phyloP scores from a whole-genome alignment of 2,797 vertebrate species.

The Betta splendens region DNA sequence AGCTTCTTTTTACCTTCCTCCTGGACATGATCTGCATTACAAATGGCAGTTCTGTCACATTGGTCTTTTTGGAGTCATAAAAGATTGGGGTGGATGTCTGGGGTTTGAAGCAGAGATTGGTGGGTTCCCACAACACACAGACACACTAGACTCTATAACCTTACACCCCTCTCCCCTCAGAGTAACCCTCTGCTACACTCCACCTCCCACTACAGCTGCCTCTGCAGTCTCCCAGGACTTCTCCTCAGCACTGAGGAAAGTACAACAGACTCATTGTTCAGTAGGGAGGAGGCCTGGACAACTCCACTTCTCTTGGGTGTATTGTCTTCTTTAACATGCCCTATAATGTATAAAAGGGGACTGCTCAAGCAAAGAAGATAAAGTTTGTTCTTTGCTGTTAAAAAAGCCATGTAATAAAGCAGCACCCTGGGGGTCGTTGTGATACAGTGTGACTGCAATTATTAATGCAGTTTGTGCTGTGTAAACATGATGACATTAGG shows the following conservation, averaged over 20 bases:
- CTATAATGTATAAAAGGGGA: slow-evolving; percentile 63
- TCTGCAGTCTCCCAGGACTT: slow-evolving; percentile 77
- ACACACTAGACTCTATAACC: slow-evolving; percentile 69
- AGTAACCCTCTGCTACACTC: slow-evolving; percentile 51
- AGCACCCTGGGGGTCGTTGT: slow-evolving; percentile 54
- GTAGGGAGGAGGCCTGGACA: slow-evolving; percentile 68
- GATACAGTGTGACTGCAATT: background rate
- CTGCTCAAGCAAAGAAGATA: slow-evolving; percentile 50
- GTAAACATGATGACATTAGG: background rate
- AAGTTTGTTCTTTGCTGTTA: slow-evolving; percentile 63
- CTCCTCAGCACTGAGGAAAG: slow-evolving; percentile 69
- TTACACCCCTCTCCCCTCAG: slow-evolving; percentile 47
- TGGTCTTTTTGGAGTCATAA: slow-evolving; percentile 80
- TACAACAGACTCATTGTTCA: slow-evolving; percentile 84
- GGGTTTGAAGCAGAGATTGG: slow-evolving; percentile 32
- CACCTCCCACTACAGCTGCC: slow-evolving; percentile 80
- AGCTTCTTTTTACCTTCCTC: slow-evolving; percentile 69
- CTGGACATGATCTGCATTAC: slow-evolving; percentile 86
- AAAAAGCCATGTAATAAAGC: slow-evolving; percentile 71
- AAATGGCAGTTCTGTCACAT: slow-evolving; percentile 77
- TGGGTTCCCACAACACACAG: slow-evolving; percentile 79
- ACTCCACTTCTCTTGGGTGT: slow-evolving; percentile 64
- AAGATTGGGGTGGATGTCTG: slow-evolving; percentile 49
- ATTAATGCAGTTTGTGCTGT: background rate
- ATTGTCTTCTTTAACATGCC: slow-evolving; percentile 70